phyloP scores from a whole-genome alignment of 2,888 invertebrate species.

The Digitonthophagus gazella region DNA sequence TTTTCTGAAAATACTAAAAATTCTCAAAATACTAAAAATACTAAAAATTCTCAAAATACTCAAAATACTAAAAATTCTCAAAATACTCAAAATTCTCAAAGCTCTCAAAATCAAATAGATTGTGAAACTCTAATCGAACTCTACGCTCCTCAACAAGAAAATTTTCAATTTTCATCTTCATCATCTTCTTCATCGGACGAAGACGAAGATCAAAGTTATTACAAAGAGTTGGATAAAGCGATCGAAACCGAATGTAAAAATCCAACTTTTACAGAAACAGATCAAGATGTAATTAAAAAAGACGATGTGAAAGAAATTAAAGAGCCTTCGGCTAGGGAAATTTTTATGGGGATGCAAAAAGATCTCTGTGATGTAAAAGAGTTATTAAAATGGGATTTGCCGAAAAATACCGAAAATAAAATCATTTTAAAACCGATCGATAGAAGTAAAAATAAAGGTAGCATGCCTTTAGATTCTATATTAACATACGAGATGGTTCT shows the following conservation, averaged over 20 bases:
- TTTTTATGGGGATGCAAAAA: slow-evolving; percentile 23
- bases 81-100: too few species aligned
- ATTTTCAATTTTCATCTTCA: background rate
- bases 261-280: slow-evolving; percentile 17
- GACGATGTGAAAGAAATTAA: slow-evolving; percentile 11
- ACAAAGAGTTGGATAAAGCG: slow-evolving; percentile 30
- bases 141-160: background rate
- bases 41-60: too few species aligned
- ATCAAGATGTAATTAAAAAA: slow-evolving; percentile 24
- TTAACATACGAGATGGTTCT: slow-evolving; percentile 23
- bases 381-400: slow-evolving; percentile 43
- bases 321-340: slow-evolving; percentile 3
- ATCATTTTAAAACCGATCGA: slow-evolving; percentile 38
- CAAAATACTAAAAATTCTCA: too few species aligned
- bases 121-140: background rate
- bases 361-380: slow-evolving; percentile 39
- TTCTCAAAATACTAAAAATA: too few species aligned
- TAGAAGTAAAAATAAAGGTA: slow-evolving; percentile 15
- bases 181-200: slow-evolving; percentile 21
- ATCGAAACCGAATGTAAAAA: slow-evolving; percentile 23
- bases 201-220: slow-evolving; percentile 34
- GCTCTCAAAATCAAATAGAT: background rate
- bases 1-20: too few species aligned
- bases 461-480: slow-evolving; percentile 20
- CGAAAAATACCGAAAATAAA: slow-evolving; percentile 34